Conservation (phyloP, 2,797 vertebrate genomes). For the Scomberomorus guttatus region DNA sequence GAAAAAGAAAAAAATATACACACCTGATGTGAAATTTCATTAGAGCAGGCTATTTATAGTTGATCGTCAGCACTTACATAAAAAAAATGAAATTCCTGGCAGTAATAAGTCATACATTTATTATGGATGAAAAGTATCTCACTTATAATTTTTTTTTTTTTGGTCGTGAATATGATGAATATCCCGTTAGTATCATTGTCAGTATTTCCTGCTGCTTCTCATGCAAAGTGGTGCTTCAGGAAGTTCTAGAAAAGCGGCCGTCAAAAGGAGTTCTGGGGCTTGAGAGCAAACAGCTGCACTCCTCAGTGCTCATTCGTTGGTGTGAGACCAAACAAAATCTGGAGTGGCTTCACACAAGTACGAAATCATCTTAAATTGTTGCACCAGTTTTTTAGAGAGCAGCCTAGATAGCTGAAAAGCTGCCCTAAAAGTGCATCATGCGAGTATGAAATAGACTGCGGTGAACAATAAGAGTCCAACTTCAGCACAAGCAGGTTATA, state of each 20-base stretch:
- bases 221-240: conserved; percentile 82
- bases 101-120: conserved; percentile 51
- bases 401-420: conserved; percentile 48
- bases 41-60: conserved; percentile 62
- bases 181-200: conserved; percentile 77
- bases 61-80: conserved; percentile 48
- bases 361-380: conserved; percentile 73
- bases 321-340: conserved; percentile 67
- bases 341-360: conserved; percentile 66
- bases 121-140: conserved; percentile 58
- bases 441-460: conserved; percentile 37
- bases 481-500: conserved; percentile 45
- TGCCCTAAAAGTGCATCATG: conserved; percentile 41
- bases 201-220: conserved; percentile 78
- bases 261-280: conserved; percentile 72
- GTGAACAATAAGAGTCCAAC: conserved; percentile 43
- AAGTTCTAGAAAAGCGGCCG: conserved; percentile 78
- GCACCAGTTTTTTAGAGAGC: conserved; percentile 49
- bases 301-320: conserved; percentile 67
- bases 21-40: conserved; percentile 57
- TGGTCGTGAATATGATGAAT: conserved; percentile 67
- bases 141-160: conserved; percentile 41
- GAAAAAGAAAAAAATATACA: conserved; percentile 45
- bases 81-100: conserved; percentile 44
- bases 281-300: conserved; percentile 86